A percentile compares a stretch with the other conserved stretches of the same genome.
phyloP scores from a whole-genome alignment of 1,140 invertebrate genomes.

The Diorhabda elongata region DNA sequence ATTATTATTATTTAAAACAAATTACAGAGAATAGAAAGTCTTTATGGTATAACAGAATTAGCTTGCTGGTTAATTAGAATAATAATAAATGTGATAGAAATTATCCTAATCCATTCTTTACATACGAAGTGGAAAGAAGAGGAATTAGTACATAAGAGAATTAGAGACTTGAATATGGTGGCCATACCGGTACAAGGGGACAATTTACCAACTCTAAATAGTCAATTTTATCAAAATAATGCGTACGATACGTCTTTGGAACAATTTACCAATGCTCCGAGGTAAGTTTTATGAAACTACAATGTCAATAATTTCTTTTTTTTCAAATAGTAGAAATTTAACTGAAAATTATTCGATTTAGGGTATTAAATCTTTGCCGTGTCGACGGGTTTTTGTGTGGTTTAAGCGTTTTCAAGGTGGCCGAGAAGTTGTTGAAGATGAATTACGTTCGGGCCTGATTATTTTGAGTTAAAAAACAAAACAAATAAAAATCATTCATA shows the following conservation, averaged over 20 bases:
- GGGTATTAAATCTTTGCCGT: too few relatives aligned
- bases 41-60: constrained; percentile 58
- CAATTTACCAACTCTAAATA: constrained; percentile 26
- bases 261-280: constrained; percentile 35
- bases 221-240: constrained; percentile 44
- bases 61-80: constrained; percentile 58
- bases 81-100: constrained; percentile 55
- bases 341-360: too few relatives aligned
- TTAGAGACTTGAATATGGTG: constrained; percentile 46
- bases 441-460: too few relatives aligned
- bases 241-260: constrained; percentile 41
- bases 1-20: background rate
- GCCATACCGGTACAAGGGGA: constrained; percentile 41
- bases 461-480: too few relatives aligned
- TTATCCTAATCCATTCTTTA: constrained; percentile 60
- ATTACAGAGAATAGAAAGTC: constrained; percentile 55
- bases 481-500: too few relatives aligned
- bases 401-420: too few relatives aligned
- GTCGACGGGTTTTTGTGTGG: too few relatives aligned
- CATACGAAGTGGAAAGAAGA: constrained; percentile 54
- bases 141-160: constrained; percentile 46
- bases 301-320: too few relatives aligned
- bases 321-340: too few relatives aligned
- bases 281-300: constrained; percentile 20
- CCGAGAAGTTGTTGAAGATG: too few relatives aligned